A percentile compares a stretch with the other conserved stretches of the same genome.
Conservation (phyloP, 2,888 invertebrate genomes). For the Netelia inedita region DNA sequence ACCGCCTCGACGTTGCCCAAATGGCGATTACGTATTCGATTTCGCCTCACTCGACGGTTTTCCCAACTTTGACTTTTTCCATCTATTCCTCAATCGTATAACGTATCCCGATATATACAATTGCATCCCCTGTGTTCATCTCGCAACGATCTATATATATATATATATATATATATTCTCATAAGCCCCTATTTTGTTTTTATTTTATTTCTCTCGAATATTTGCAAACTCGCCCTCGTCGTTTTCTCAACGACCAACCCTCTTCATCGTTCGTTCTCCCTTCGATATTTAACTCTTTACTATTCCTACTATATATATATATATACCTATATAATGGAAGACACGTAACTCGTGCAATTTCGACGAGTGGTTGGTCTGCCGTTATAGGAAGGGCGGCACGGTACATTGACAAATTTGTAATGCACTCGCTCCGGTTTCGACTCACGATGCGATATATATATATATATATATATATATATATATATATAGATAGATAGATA, state of each 20-base stretch:
- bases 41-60: slow-evolving; percentile 35
- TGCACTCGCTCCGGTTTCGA: background rate
- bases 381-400: background rate
- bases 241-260: background rate
- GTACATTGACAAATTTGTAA: slow-evolving; percentile 14
- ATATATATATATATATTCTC: background rate
- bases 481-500: no score
- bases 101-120: background rate
- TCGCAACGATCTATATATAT: background rate
- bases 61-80: slow-evolving; percentile 45
- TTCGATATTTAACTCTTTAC: background rate
- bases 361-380: slow-evolving; percentile 9
- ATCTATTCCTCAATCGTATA: slow-evolving; percentile 4
- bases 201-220: background rate
- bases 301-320: background rate
- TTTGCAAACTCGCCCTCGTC: background rate
- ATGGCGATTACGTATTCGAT: slow-evolving; percentile 57
- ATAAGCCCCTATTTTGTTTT: background rate
- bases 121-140: background rate
- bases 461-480: no score
- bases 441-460: background rate
- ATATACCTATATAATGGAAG: background rate
- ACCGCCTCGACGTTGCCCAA: slow-evolving; percentile 48
- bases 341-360: slow-evolving; percentile 11
- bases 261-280: background rate